These are phyloP conservation scores for Tetramorium bicarinatum DNA, from an alignment of 2,888 invertebrate genomes.

Conservation along the genomic window DNA sequence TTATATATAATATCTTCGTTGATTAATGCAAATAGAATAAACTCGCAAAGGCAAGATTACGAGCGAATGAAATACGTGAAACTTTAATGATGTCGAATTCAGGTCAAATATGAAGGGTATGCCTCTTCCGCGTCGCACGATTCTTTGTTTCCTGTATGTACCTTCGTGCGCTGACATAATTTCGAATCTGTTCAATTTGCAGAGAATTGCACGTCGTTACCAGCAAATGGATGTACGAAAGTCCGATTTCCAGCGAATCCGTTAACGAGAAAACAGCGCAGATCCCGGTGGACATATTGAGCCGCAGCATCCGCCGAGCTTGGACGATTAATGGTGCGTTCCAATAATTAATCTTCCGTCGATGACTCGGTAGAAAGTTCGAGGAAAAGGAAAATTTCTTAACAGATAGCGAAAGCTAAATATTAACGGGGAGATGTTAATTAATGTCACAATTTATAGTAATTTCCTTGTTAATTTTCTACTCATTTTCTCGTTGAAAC, in stretches of 20 bases:
- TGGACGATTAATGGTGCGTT: constrained; percentile 91
- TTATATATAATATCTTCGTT: background rate
- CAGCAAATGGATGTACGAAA: constrained; percentile 91
- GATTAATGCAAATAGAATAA: background rate
- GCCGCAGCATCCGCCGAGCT: constrained; percentile 90
- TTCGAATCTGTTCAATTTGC: constrained; percentile 82
- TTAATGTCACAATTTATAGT: constrained; percentile 8
- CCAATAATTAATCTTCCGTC: constrained; percentile 36
- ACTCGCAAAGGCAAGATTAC: background rate
- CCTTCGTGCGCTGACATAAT: constrained; percentile 34
- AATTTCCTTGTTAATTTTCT: constrained; percentile 17
- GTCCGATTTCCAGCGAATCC: constrained; percentile 87
- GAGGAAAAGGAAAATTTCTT: background rate
- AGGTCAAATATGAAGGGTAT: background rate
- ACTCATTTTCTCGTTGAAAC: background rate
- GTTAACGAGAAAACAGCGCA: constrained; percentile 87
- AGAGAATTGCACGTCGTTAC: constrained; percentile 91
- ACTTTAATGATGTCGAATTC: background rate
- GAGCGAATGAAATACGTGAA: background rate
- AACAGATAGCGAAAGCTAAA: constrained; percentile 13
- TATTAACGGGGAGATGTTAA: background rate
- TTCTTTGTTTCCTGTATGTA: constrained; percentile 15
- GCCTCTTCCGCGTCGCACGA: background rate
- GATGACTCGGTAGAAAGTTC: constrained; percentile 7
- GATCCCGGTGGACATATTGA: constrained; percentile 89